Evolutionary conservation across 1,140 invertebrate genomes (phyloP), one percentile per base, ranked within the genome.

Genomic region (Drosophila mayri): DNA sequence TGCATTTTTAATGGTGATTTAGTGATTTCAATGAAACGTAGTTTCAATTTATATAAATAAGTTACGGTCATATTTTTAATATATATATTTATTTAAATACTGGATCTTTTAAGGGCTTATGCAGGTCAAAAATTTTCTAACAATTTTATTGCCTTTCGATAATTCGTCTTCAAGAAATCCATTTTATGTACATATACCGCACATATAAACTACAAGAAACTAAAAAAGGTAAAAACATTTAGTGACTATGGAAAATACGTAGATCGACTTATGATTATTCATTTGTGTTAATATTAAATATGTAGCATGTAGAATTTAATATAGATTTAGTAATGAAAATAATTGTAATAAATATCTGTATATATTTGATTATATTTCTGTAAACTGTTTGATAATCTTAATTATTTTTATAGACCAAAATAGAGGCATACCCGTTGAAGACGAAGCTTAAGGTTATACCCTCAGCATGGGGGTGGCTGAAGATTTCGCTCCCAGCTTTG

Each of bases 401-500:
- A 10, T 44, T 14, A 35, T 37, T 59, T 57, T 75, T 54, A 4
- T 41, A 84, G 77, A 84, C 63, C 30, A 64, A 37, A 37, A 37
- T 84, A 75, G 66, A 70, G 64, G 66, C 63, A 71, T 57, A 75
- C 47, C 78, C 67, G 74, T 81, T 81, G 64, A 88, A 80, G 59
- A 76, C 70, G 78, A 90, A 67, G 43, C 57, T 58, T 59, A 67
- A 71, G 60, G 52, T 85, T n/a, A 40, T 79, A 43, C 64, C 68
- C 85, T 90, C 85, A 90, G 85, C 78, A 93, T 93, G 92, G 92
- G 92, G 80, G 92, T 93, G 79, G 92, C 90, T 92, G 98, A 99
- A 93, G 98, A 98, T 93, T 97, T 98, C 94, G 97, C 98, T 93
- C 98, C 98, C 93, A 98, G 97, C 94, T 99, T 99, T 94, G 97